Evolutionary conservation across 2,888 invertebrate genomes (phyloP), one percentile per base, ranked within the genome.

Genomic region (Pecten maximus): DNA sequence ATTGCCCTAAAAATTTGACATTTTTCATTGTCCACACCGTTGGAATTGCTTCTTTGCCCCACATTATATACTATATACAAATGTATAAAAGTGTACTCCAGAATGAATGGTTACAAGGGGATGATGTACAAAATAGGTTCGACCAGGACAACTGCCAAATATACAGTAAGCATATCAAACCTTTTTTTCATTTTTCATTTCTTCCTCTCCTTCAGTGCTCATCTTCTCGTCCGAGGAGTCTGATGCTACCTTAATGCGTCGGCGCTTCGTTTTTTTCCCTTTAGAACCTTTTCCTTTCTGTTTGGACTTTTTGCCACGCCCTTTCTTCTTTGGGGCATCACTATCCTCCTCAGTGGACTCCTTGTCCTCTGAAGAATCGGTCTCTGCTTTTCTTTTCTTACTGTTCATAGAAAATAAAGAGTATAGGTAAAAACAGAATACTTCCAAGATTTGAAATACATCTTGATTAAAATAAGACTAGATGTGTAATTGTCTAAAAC

Each of bases 231-330:
- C 94, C 19, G 94, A 94, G 0, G 95, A 94, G 10, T 91, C 89
- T 28, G 92, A 93, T 50, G 92, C 92, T 40, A 93, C 91, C 90
- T 93, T 94, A 40, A 93, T 95, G 90, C 95, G 93, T 87, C 93
- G 89, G 87, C 94, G 89, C 88, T 93, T 94, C 91, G 94, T 94
- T 35, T 93, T 93, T 88, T 93, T 94, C n/a, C 91, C 88, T 15
- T 88, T 89, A 87, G 92, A 93, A 48, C 92, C 91, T 50, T 93
- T 94, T 50, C 91, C 91, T 91, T 92, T 93, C n/a, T 90, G 91
- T 48, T 92, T 93, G 74, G 90, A 91, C 87, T 92, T 94, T 88
- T 93, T 93, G 91, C 93, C 93, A 10, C 93, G 91, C 6, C 91
- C 90, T 28, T 92, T 92, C 39, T 92, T 91, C 54, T 91, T 91